A percentile compares a stretch with the other conserved stretches of the same genome.
Conservation (phyloP, 2,797 vertebrate species). For the Scleropages formosus region DNA sequence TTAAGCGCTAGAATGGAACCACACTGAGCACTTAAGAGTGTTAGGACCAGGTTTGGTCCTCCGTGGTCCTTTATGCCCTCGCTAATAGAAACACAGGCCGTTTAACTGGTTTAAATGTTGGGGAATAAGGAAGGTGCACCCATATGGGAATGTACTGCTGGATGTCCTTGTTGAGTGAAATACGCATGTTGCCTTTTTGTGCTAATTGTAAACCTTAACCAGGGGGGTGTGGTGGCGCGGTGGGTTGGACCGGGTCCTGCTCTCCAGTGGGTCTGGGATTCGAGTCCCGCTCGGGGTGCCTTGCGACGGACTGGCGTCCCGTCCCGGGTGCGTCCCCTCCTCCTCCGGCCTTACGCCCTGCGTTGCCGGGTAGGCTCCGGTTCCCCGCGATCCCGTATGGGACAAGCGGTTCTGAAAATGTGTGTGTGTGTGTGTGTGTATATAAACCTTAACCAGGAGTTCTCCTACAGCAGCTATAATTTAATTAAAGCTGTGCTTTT, state of each 20-base stretch:
- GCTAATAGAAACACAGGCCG: neutral
- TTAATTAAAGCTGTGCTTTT: neutral
- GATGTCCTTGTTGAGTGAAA: neutral
- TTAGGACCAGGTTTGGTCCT: neutral
- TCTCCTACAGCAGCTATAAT: neutral
- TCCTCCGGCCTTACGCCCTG: too few relatives aligned
- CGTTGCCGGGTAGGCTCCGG: too few relatives aligned
- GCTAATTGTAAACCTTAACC: neutral
- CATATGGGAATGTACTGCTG: neutral
- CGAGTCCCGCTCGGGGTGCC: too few relatives aligned
- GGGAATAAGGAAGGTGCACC: neutral
- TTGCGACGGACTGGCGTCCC: too few relatives aligned
- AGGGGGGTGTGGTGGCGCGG: too few relatives aligned
- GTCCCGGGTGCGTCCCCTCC: too few relatives aligned
- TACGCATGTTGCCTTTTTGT: neutral
- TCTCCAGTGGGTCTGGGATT: too few relatives aligned
- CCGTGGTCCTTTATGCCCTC: neutral
- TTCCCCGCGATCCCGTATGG: too few relatives aligned
- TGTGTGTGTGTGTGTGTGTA: too few relatives aligned
- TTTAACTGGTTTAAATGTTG: neutral
- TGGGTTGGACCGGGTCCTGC: too few relatives aligned
- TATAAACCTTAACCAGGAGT: neutral
- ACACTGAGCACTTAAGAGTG: neutral
- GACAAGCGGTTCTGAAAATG: too few relatives aligned
- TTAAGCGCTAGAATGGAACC: conserved; percentile 12